These are phyloP conservation scores for Ganaspis sp. DNA, from an alignment of 1,140 invertebrate genomes.

Conservation along the genomic window DNA sequence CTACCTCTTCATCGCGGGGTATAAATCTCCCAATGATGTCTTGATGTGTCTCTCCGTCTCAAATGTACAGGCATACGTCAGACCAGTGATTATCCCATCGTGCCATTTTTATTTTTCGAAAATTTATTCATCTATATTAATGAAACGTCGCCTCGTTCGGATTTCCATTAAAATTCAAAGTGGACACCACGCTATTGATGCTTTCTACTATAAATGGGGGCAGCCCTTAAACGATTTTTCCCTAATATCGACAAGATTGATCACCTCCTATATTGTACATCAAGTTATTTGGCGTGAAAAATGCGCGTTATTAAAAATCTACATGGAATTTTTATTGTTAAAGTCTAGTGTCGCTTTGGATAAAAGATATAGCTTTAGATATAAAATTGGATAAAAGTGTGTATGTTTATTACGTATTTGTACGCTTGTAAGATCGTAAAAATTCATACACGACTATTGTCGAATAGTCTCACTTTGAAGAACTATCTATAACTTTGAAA, in stretches of 20 bases:
- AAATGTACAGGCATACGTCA: not conserved
- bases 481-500: too few species aligned
- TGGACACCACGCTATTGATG: not conserved
- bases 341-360: too few species aligned
- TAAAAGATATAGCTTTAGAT: too few species aligned
- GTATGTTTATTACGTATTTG: too few species aligned
- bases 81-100: not conserved
- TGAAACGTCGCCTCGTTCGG: not conserved
- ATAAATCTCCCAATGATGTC: conserved; percentile 41
- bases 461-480: too few species aligned
- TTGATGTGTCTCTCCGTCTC: conserved; percentile 27
- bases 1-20: conserved; percentile 40
- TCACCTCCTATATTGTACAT: conserved; percentile 5
- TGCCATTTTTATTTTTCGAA: not conserved
- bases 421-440: too few species aligned
- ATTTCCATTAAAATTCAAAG: conserved; percentile 36
- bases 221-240: conserved; percentile 1
- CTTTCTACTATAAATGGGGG: not conserved
- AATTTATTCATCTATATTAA: conserved; percentile 20
- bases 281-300: not conserved
- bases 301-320: not conserved
- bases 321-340: too few species aligned
- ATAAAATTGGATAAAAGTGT: too few species aligned
- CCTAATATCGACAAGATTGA: conserved; percentile 12
- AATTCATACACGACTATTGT: too few species aligned